These are phyloP conservation scores for Pteria penguin DNA, from an alignment of 2,888 invertebrate genomes.

Conservation along the genomic window DNA sequence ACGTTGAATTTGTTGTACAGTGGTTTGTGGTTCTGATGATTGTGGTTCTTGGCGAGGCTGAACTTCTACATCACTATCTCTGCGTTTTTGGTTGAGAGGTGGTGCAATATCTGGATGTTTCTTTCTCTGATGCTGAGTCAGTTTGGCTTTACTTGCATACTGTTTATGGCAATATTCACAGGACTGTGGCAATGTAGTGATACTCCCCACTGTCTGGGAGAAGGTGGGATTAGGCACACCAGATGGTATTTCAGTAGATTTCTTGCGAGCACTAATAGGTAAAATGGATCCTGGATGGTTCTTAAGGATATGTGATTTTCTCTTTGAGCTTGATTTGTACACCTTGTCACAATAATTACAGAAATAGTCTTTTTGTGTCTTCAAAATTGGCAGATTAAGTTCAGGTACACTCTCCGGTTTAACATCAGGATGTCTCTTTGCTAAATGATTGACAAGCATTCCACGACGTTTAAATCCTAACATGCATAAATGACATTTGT, in stretches of 20 bases:
- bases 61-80: slow-evolving; percentile 39
- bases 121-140: slow-evolving; percentile 82
- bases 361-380: slow-evolving; percentile 89
- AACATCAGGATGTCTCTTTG: slow-evolving; percentile 85
- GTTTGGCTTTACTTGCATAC: slow-evolving; percentile 88
- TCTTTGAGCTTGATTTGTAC: slow-evolving; percentile 91
- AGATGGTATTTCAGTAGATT: slow-evolving; percentile 71
- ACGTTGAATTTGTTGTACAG: slow-evolving; percentile 42
- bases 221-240: slow-evolving; percentile 84
- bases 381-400: slow-evolving; percentile 88
- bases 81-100: slow-evolving; percentile 44
- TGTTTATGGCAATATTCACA: slow-evolving; percentile 92
- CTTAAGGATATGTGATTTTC: slow-evolving; percentile 89
- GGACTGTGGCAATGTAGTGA: slow-evolving; percentile 86
- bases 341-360: slow-evolving; percentile 90
- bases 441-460: slow-evolving; percentile 91
- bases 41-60: slow-evolving; percentile 20
- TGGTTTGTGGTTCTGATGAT: slow-evolving; percentile 21
- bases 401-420: slow-evolving; percentile 85
- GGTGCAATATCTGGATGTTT: slow-evolving; percentile 78
- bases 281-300: slow-evolving; percentile 90
- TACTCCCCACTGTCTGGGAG: slow-evolving; percentile 87
- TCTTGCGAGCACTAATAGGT: slow-evolving; percentile 80
- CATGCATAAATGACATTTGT: slow-evolving; percentile 88
- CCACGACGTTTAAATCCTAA: slow-evolving; percentile 91